phyloP scores from a whole-genome alignment of 2,797 vertebrate species.

The Malacoctenus gilli region DNA sequence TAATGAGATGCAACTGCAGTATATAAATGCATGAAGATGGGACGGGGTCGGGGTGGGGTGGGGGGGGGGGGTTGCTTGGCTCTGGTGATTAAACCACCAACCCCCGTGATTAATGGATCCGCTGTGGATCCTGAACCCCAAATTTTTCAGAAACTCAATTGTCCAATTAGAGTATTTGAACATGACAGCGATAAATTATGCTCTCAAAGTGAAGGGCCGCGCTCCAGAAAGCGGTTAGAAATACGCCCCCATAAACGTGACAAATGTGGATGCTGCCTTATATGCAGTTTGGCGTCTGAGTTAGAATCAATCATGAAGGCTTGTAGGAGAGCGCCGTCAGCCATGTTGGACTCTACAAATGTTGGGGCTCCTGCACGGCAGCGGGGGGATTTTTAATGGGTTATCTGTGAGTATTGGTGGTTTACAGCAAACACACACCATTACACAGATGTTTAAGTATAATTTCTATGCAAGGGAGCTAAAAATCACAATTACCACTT shows the following conservation, averaged over 20 bases:
- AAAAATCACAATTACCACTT: too few relatives aligned
- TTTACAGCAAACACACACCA: too few relatives aligned
- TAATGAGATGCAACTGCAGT: neutral
- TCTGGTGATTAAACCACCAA: too few relatives aligned
- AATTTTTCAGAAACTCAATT: neutral
- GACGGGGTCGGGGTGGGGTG: too few relatives aligned
- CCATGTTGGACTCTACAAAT: neutral
- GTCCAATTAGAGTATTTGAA: neutral
- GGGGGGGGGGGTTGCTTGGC: too few relatives aligned
- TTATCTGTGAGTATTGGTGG: too few relatives aligned
- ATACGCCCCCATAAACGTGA: neutral
- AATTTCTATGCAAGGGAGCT: too few relatives aligned
- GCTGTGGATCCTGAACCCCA: neutral
- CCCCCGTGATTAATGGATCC: too few relatives aligned
- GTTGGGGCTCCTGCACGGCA: too few relatives aligned
- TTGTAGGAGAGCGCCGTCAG: neutral
- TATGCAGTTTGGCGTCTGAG: neutral
- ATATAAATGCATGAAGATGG: too few relatives aligned
- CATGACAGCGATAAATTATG: neutral
- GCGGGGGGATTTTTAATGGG: too few relatives aligned
- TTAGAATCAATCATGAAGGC: neutral
- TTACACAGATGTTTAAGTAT: too few relatives aligned
- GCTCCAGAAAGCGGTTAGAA: neutral
- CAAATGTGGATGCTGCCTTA: neutral
- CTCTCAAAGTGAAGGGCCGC: neutral